Conservation (phyloP, 2,888 invertebrate species). For the Epinotia bilunana region DNA sequence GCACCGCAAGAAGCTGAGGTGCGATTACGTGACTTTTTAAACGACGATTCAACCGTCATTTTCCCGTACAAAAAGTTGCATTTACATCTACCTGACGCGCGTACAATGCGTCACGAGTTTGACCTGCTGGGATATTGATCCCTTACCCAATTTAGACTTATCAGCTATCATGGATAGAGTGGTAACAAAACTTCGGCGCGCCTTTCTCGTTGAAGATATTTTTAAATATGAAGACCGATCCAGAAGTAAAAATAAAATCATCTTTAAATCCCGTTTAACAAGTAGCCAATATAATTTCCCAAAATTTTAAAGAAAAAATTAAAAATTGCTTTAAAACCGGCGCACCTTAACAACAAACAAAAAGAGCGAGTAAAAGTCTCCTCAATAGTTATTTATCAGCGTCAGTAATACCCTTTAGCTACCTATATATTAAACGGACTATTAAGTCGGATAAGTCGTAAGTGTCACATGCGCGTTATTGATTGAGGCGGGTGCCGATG, state of each 20-base stretch:
- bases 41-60: no score
- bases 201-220: neutral
- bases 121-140: neutral
- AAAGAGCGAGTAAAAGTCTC: slow-evolving; percentile 25
- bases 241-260: neutral
- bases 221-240: neutral
- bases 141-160: neutral
- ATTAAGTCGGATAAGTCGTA: slow-evolving; percentile 37
- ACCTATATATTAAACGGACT: slow-evolving; percentile 33
- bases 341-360: slow-evolving; percentile 8
- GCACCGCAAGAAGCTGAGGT: no score
- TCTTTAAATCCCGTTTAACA: neutral
- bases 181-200: neutral
- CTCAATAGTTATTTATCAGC: slow-evolving; percentile 24
- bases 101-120: no score
- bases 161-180: slow-evolving; percentile 2
- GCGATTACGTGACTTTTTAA: no score
- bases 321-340: neutral
- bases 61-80: no score
- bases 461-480: slow-evolving; percentile 37
- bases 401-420: slow-evolving; percentile 36
- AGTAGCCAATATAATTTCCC: neutral
- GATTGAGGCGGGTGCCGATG: slow-evolving; percentile 34
- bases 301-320: slow-evolving; percentile 7
- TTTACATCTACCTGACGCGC: no score